These are phyloP conservation scores for Etia nguti DNA, from an alignment of 2,113 vertebrate genomes.

Conservation along the genomic window DNA sequence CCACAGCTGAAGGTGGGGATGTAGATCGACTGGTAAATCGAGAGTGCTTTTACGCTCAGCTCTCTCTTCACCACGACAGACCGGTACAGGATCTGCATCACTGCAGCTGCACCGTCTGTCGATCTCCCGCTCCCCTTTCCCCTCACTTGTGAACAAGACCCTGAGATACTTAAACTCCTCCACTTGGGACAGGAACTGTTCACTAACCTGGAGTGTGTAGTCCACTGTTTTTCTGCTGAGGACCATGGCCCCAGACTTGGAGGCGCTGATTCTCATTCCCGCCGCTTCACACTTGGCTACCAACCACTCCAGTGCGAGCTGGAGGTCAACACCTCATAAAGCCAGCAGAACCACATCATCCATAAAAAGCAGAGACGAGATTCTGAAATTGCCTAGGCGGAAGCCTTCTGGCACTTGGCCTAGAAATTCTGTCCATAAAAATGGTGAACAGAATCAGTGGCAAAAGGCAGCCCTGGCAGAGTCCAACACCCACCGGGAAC, in stretches of 20 bases:
- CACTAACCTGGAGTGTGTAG: background rate
- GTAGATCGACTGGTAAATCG: background rate
- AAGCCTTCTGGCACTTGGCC: background rate
- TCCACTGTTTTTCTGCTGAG: background rate
- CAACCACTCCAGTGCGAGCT: background rate
- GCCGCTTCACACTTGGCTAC: background rate
- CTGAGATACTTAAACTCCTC: background rate
- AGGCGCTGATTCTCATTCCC: background rate
- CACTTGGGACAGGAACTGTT: background rate
- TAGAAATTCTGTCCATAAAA: background rate
- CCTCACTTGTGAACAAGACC: background rate
- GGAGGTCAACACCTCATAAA: background rate
- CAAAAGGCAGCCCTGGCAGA: background rate
- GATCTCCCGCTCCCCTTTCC: background rate
- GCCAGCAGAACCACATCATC: background rate
- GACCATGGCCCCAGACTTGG: background rate
- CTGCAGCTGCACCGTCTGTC: background rate
- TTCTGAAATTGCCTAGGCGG: background rate
- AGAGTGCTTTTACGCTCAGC: background rate
- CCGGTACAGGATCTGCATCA: background rate
- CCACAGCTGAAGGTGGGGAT: background rate
- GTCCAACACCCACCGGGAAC: rapidly evolving
- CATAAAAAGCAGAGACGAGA: background rate
- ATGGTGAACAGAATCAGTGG: background rate
- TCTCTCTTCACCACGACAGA: background rate